phyloP scores from a whole-genome alignment of 92 coral and sea anemone species.

The Actinostola sp. region DNA sequence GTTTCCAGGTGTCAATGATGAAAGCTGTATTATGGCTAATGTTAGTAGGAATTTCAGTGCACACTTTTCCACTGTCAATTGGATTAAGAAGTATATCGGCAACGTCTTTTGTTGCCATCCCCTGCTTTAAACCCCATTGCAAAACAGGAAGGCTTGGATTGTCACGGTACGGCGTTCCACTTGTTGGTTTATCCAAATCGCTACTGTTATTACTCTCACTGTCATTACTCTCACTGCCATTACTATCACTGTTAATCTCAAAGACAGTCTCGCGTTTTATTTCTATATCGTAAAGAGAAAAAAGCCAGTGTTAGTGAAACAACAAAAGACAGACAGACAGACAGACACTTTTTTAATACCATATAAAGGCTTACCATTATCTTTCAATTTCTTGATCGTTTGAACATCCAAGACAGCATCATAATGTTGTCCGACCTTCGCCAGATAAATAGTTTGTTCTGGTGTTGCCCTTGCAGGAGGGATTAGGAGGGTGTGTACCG shows the following conservation, averaged over 20 bases:
- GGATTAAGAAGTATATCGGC: too few relatives aligned
- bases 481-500: slow-evolving; percentile 5
- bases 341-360: too few relatives aligned
- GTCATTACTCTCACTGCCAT: too few relatives aligned
- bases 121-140: not conserved
- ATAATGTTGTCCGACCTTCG: slow-evolving; percentile 40
- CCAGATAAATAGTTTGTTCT: slow-evolving; percentile 6
- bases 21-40: slow-evolving; percentile 14
- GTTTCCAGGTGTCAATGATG: slow-evolving; percentile 16
- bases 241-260: too few relatives aligned
- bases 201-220: not conserved
- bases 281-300: too few relatives aligned
- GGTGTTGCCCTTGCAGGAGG: slow-evolving; percentile 21
- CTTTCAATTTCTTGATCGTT: too few relatives aligned
- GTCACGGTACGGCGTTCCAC: not conserved
- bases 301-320: too few relatives aligned
- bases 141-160: not conserved
- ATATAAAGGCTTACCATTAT: too few relatives aligned
- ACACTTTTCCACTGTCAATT: slow-evolving; percentile 6
- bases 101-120: not conserved
- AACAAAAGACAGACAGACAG: too few relatives aligned
- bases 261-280: too few relatives aligned
- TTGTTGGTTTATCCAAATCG: not conserved
- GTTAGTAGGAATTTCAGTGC: slow-evolving; percentile 13
- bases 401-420: slow-evolving; percentile 30